These are phyloP conservation scores for Cecidostiba fungosa DNA, from an alignment of 2,888 invertebrate genomes.

Conservation along the genomic window DNA sequence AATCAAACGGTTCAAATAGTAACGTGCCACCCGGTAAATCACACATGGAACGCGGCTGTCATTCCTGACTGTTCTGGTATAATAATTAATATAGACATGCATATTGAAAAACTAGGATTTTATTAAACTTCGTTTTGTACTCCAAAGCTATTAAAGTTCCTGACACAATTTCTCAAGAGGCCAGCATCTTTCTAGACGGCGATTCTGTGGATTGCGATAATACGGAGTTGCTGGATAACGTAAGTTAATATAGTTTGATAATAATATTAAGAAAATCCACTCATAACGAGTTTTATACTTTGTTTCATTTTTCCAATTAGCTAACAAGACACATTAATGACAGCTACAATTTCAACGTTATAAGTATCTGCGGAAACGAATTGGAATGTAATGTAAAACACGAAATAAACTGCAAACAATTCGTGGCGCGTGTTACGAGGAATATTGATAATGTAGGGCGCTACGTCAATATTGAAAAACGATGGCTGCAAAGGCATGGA, in stretches of 20 bases:
- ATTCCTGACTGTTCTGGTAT: slow-evolving; percentile 83
- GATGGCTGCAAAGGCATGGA: background rate
- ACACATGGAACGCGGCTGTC: slow-evolving; percentile 67
- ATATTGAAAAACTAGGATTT: background rate
- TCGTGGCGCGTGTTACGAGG: slow-evolving; percentile 25
- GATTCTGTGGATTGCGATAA: slow-evolving; percentile 79
- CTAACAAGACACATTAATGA: slow-evolving; percentile 73
- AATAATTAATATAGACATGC: slow-evolving; percentile 38
- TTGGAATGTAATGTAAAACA: slow-evolving; percentile 71
- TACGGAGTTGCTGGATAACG: slow-evolving; percentile 75
- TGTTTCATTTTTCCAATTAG: slow-evolving; percentile 64
- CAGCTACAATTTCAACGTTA: slow-evolving; percentile 71
- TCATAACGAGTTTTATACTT: background rate
- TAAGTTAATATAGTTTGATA: slow-evolving; percentile 33
- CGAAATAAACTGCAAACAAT: slow-evolving; percentile 67
- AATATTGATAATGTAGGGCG: background rate
- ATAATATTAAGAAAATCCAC: background rate
- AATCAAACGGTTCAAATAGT: slow-evolving; percentile 63
- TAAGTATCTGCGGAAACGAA: slow-evolving; percentile 72
- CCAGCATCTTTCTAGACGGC: slow-evolving; percentile 79
- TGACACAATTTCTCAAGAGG: slow-evolving; percentile 81
- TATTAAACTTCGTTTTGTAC: slow-evolving; percentile 25
- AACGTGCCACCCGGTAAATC: slow-evolving; percentile 71
- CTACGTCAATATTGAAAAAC: background rate
- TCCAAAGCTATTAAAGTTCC: slow-evolving; percentile 80